Conservation (phyloP, 1,140 invertebrate species). For the Mamestra configurata region DNA sequence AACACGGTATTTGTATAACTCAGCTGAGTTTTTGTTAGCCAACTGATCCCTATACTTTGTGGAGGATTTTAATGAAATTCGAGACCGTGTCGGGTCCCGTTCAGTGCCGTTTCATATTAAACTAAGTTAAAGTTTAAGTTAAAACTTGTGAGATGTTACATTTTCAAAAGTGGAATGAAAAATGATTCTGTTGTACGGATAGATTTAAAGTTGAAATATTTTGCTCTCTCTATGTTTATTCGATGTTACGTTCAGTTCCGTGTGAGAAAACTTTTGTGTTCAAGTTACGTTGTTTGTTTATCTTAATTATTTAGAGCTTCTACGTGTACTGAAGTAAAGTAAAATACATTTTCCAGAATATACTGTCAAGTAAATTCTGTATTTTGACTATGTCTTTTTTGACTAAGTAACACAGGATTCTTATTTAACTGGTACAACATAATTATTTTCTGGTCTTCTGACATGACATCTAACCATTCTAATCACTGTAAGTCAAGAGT, state of each 20-base stretch:
- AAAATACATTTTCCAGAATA: too few relatives aligned
- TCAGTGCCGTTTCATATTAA: conserved; percentile 44
- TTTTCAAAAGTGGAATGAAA: conserved; percentile 31
- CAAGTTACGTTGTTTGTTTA: neutral
- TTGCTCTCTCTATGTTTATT: conserved; percentile 1
- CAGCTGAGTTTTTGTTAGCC: conserved; percentile 34
- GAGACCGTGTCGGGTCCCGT: conserved; percentile 32
- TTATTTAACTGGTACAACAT: too few relatives aligned
- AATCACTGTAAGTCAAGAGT: too few relatives aligned
- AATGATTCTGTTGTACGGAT: conserved; percentile 35
- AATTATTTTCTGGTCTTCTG: too few relatives aligned
- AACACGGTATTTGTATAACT: conserved; percentile 40
- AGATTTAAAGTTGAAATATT: conserved; percentile 30
- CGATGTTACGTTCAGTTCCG: neutral
- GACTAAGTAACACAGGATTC: too few relatives aligned
- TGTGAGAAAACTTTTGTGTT: neutral
- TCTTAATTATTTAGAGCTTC: neutral
- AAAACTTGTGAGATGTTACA: conserved; percentile 39
- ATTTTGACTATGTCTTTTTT: too few relatives aligned
- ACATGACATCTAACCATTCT: too few relatives aligned
- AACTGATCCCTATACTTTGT: conserved; percentile 34
- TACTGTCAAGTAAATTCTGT: too few relatives aligned
- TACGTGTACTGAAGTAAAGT: too few relatives aligned
- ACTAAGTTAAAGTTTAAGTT: conserved; percentile 41
- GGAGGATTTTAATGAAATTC: conserved; percentile 46